Evolutionary conservation across 2,113 vertebrate species (phyloP).

Genomic region (Bos indicus): DNA sequence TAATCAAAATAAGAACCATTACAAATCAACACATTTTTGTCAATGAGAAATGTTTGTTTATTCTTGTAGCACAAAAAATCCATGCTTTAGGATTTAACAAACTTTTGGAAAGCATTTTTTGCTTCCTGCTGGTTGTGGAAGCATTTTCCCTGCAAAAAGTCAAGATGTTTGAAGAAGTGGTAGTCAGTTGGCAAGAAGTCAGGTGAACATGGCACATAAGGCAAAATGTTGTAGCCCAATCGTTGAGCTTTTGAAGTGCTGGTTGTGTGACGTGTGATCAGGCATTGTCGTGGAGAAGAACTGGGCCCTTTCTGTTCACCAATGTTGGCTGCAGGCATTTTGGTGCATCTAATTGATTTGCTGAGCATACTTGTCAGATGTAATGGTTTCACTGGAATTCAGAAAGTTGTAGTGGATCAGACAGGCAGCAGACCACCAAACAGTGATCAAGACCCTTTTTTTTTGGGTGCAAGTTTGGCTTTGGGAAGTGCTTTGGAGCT

Average conservation of each 20-base stretch:
- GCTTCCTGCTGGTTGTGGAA: not conserved
- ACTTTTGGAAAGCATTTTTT: not conserved
- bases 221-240: not conserved
- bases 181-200: not conserved
- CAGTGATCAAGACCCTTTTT: not conserved
- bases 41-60: not conserved
- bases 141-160: not conserved
- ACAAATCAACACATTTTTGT: not conserved
- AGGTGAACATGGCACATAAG: not conserved
- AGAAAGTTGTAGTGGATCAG: not conserved
- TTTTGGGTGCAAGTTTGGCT: not conserved
- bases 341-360: not conserved
- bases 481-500: not conserved
- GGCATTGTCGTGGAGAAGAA: not conserved
- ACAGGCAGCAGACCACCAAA: not conserved
- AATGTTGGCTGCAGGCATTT: not conserved
- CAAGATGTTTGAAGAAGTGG: not conserved
- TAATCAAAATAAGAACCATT: not conserved
- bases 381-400: not conserved
- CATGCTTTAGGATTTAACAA: not conserved
- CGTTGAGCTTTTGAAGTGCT: not conserved
- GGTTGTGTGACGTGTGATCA: not conserved
- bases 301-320: not conserved
- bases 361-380: not conserved
- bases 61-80: not conserved